Conservation (phyloP, 1,140 invertebrate species). For the Pantala flavescens region DNA sequence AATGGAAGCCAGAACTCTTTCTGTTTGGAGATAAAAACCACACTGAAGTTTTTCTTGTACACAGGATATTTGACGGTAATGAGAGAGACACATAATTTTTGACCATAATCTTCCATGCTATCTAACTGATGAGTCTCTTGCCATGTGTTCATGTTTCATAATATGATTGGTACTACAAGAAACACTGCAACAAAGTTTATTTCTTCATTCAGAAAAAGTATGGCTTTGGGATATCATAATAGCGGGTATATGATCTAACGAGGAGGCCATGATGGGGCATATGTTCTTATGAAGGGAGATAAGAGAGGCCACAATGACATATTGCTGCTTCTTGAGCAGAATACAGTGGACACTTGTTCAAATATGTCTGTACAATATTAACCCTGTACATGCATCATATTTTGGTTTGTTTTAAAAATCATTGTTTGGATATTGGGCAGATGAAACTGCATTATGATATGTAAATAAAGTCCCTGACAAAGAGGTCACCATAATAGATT, state of each 20-base stretch:
- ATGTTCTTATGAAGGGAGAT: not conserved
- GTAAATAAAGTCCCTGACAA: constrained; percentile 5
- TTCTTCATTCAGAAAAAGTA: constrained; percentile 7
- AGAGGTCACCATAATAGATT: not conserved
- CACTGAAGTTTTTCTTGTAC: not conserved
- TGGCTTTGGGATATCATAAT: constrained; percentile 9
- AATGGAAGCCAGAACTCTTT: constrained; percentile 5
- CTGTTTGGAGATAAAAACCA: not conserved
- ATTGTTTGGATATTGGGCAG: not conserved
- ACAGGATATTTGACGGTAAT: not conserved
- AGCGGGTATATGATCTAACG: not conserved
- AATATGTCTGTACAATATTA: not conserved
- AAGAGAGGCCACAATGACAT: not conserved
- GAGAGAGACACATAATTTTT: not conserved
- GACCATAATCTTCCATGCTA: not conserved
- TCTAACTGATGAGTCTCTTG: not conserved
- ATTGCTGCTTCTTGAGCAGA: constrained; percentile 5
- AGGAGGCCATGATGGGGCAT: not conserved
- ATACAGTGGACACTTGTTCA: not conserved
- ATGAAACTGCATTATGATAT: constrained; percentile 10
- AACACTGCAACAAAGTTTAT: not conserved
- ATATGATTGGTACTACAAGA: not conserved
- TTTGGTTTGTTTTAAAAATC: constrained; percentile 7
- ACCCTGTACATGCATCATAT: not conserved
- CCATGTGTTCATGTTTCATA: constrained; percentile 3